phyloP scores from a whole-genome alignment of 2,888 invertebrate species.

The Eurytoma adleriae region DNA sequence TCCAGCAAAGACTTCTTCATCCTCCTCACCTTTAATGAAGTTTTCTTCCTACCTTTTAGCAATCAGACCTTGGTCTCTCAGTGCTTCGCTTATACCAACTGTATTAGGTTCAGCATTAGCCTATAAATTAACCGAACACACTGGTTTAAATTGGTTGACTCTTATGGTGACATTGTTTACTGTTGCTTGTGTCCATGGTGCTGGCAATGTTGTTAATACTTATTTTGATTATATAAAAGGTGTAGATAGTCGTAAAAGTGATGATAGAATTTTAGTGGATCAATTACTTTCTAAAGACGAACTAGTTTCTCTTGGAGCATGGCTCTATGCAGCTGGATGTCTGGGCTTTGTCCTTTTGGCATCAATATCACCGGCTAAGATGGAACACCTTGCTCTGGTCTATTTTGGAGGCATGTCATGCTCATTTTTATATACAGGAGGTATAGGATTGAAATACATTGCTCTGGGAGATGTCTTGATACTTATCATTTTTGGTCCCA shows the following conservation, averaged over 20 bases:
- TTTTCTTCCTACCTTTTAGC: slow-evolving; percentile 92
- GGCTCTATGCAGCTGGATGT: slow-evolving; percentile 92
- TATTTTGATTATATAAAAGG: slow-evolving; percentile 97
- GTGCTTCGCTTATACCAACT: slow-evolving; percentile 94
- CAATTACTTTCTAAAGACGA: slow-evolving; percentile 89
- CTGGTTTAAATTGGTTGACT: slow-evolving; percentile 87
- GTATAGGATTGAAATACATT: slow-evolving; percentile 96
- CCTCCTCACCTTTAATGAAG: slow-evolving; percentile 84
- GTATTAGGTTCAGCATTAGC: slow-evolving; percentile 92
- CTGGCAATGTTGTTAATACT: slow-evolving; percentile 97
- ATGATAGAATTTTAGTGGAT: slow-evolving; percentile 96
- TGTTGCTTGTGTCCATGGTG: slow-evolving; percentile 94
- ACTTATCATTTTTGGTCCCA: slow-evolving; percentile 94
- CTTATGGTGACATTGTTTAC: slow-evolving; percentile 90
- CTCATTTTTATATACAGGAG: slow-evolving; percentile 97
- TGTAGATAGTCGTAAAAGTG: slow-evolving; percentile 94
- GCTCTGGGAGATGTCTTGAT: slow-evolving; percentile 95
- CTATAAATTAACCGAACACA: slow-evolving; percentile 86
- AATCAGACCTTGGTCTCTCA: slow-evolving; percentile 94
- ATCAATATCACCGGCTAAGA: slow-evolving; percentile 90
- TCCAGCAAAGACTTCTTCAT: slow-evolving; percentile 39
- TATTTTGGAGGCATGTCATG: slow-evolving; percentile 97
- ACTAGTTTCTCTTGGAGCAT: slow-evolving; percentile 91
- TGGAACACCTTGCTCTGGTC: slow-evolving; percentile 95
- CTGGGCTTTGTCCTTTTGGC: slow-evolving; percentile 87